A percentile compares a stretch with the other conserved stretches of the same genome.
Evolutionary conservation across 2,888 invertebrate genomes (phyloP).

Genomic region (Onthophagus sagittarius): DNA sequence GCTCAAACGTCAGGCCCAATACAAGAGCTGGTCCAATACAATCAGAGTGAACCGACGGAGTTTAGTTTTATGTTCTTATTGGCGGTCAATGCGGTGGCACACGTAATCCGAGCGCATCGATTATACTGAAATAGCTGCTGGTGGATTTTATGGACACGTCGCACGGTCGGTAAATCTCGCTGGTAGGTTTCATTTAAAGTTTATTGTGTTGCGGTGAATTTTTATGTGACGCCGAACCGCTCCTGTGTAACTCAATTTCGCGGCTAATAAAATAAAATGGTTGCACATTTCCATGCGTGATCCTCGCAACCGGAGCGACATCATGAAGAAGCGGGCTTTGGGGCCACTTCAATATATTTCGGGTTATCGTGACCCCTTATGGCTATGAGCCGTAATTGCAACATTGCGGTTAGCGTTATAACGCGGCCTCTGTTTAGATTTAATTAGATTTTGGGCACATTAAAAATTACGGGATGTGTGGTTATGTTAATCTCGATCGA

Average conservation of each 20-base stretch:
- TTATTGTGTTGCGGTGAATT: conserved; percentile 13
- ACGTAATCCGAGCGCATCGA: not conserved
- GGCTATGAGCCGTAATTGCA: conserved; percentile 8
- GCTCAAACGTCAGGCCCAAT: not conserved
- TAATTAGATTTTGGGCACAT: not conserved
- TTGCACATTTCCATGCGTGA: conserved; percentile 20
- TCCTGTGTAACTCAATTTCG: conserved; percentile 27
- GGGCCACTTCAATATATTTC: conserved; percentile 3
- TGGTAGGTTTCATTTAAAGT: conserved; percentile 9
- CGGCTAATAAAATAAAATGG: conserved; percentile 29
- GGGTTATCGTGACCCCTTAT: conserved; percentile 17
- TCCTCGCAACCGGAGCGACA: conserved; percentile 13
- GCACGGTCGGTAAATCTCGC: conserved; percentile 5
- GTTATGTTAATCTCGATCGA: not conserved
- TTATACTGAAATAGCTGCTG: not conserved
- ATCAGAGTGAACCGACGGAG: not conserved
- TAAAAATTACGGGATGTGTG: not conserved
- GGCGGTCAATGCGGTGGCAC: not conserved
- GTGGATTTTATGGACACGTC: not conserved
- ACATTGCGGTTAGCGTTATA: not conserved
- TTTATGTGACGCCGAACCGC: conserved; percentile 9
- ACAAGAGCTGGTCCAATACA: not conserved
- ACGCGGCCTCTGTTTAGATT: not conserved
- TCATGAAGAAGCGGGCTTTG: conserved; percentile 11
- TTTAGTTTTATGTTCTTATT: not conserved